These are phyloP conservation scores for Acronicta alni DNA, from an alignment of 2,888 invertebrate species.

Conservation along the genomic window DNA sequence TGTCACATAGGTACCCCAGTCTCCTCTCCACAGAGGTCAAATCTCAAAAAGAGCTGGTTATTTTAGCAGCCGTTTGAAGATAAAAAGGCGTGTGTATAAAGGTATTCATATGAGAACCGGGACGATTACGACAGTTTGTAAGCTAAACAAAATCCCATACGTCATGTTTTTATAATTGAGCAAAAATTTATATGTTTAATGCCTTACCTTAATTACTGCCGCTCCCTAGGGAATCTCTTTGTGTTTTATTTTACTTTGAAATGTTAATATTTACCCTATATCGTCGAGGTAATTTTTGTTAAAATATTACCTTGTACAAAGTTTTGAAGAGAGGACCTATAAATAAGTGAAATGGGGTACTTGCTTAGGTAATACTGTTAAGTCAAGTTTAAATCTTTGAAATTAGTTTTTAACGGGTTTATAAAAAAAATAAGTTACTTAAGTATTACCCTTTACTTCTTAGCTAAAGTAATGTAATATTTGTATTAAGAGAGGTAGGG, in stretches of 20 bases:
- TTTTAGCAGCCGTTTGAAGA: not conserved
- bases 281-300: constrained; percentile 9
- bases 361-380: not conserved
- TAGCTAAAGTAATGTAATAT: too few species aligned
- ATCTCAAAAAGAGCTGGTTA: too few species aligned
- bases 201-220: constrained; percentile 19
- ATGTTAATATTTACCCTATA: constrained; percentile 16
- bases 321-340: constrained; percentile 1
- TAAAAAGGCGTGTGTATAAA: not conserved
- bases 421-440: too few species aligned
- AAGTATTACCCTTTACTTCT: too few species aligned
- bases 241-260: constrained; percentile 27
- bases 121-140: too few species aligned
- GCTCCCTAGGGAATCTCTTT: constrained; percentile 7
- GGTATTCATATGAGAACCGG: too few species aligned
- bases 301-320: constrained; percentile 5
- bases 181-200: constrained; percentile 20
- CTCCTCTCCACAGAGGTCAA: too few species aligned
- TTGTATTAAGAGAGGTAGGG: too few species aligned
- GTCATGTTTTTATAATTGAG: constrained; percentile 27
- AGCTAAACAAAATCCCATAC: not conserved
- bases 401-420: too few species aligned
- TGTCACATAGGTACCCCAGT: too few species aligned
- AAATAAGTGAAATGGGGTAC: constrained; percentile 1
- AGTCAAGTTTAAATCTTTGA: too few species aligned